phyloP scores from a whole-genome alignment of 2,113 vertebrate genomes.

The Callospermophilus lateralis region DNA sequence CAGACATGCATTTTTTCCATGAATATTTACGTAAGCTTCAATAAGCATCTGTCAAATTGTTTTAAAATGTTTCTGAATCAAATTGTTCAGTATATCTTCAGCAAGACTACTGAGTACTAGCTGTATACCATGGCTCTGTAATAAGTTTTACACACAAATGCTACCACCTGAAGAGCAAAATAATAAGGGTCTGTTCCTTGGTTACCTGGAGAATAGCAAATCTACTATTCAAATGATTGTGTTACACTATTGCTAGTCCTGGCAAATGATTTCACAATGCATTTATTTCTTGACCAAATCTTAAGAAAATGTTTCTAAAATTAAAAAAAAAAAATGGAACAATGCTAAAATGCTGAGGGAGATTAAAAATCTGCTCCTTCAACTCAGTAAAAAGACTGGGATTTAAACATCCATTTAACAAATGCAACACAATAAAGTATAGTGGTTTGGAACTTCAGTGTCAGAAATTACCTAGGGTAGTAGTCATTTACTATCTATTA shows the following conservation, averaged over 20 bases:
- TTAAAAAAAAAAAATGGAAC: neutral
- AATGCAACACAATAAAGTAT: neutral
- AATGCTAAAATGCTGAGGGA: neutral
- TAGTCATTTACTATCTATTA: neutral
- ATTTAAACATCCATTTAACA: slow-evolving; percentile 25
- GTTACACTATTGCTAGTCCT: neutral
- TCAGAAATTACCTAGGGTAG: neutral
- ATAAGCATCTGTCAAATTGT: neutral
- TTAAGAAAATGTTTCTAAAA: slow-evolving; percentile 40
- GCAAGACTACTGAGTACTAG: neutral
- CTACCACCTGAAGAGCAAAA: neutral
- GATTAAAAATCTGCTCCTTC: neutral
- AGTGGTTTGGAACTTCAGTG: neutral
- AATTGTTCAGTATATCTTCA: slow-evolving; percentile 13
- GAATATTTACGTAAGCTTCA: neutral
- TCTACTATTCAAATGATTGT: neutral
- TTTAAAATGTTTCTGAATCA: slow-evolving; percentile 24
- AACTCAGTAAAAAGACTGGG: neutral
- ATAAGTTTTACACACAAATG: neutral
- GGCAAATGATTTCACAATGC: neutral
- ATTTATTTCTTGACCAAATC: slow-evolving; percentile 32
- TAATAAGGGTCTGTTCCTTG: neutral
- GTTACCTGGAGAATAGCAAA: neutral
- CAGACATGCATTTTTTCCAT: neutral
- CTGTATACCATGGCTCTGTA: neutral